Conservation (phyloP, 2,113 vertebrate genomes). For the Aegithalos caudatus region DNA sequence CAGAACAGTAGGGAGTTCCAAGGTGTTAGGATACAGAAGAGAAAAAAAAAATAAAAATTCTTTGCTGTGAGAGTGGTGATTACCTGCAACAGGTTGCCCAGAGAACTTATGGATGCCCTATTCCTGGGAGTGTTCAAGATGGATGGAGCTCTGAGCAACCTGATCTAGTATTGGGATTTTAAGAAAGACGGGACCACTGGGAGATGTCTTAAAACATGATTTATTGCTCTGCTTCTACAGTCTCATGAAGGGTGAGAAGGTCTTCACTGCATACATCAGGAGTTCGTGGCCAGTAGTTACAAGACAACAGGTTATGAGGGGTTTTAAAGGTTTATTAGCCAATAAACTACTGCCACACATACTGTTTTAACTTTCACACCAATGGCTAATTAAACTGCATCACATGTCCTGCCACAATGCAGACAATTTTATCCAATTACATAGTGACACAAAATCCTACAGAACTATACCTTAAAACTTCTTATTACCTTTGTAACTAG, state of each 20-base stretch:
- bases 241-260: background rate
- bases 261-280: background rate
- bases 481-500: background rate
- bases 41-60: background rate
- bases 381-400: background rate
- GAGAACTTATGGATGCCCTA: background rate
- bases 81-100: background rate
- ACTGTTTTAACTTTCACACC: background rate
- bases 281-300: background rate
- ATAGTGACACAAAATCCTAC: background rate
- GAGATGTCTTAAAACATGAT: background rate
- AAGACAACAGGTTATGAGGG: background rate
- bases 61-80: background rate
- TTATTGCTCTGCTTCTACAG: background rate
- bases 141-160: background rate
- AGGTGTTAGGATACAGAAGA: background rate
- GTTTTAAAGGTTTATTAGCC: background rate
- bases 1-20: background rate
- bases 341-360: background rate
- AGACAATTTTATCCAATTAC: background rate
- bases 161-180: background rate
- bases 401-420: background rate
- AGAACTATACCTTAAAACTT: background rate
- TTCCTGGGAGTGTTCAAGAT: background rate
- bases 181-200: background rate